phyloP scores from a whole-genome alignment of 2,797 vertebrate species.

The Scyliorhinus canicula region DNA sequence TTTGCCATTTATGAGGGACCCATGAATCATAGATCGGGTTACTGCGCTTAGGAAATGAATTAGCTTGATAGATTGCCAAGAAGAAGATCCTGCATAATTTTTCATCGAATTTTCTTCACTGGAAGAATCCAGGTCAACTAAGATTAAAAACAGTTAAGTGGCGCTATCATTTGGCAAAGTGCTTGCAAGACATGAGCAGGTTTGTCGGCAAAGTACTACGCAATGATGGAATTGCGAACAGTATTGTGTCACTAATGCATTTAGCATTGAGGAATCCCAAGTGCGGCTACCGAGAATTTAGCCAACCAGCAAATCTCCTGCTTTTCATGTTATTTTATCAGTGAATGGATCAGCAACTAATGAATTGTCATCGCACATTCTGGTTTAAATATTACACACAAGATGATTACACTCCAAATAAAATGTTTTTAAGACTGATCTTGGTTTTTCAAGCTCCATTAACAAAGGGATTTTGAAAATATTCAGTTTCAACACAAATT shows the following conservation, averaged over 20 bases:
- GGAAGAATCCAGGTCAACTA: neutral
- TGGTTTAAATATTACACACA: neutral
- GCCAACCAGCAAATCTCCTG: neutral
- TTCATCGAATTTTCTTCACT: neutral
- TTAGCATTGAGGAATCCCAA: neutral
- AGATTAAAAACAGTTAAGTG: neutral
- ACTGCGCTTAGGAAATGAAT: neutral
- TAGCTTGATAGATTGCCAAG: neutral
- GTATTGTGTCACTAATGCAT: neutral
- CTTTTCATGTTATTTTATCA: neutral
- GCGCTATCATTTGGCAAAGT: conserved; percentile 14
- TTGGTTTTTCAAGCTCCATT: neutral
- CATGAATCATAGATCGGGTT: neutral
- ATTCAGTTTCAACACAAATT: neutral
- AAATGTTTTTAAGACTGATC: neutral
- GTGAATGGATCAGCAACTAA: neutral
- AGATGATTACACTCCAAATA: neutral
- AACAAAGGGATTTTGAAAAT: neutral
- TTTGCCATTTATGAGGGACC: neutral
- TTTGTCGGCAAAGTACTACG: neutral
- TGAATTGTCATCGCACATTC: neutral
- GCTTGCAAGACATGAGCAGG: neutral
- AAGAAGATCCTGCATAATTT: neutral
- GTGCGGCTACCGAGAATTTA: neutral
- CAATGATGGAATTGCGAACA: neutral